These are phyloP conservation scores for Phylloscopus whistleri DNA, from an alignment of 2,113 vertebrate genomes.

Conservation along the genomic window DNA sequence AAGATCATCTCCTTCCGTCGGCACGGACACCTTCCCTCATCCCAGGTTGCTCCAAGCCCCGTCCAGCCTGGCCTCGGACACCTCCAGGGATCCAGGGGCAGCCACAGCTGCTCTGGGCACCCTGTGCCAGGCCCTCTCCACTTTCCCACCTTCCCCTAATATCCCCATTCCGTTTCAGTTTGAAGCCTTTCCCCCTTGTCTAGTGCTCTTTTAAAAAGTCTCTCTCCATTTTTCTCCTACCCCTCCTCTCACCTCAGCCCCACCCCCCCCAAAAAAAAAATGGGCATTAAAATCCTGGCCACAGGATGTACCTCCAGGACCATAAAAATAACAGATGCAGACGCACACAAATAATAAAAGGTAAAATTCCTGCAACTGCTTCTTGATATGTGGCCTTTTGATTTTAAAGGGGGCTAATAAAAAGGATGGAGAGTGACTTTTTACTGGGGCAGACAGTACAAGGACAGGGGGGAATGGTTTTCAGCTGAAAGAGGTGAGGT, in stretches of 20 bases:
- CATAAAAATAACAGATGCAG: not conserved
- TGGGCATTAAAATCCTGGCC: not conserved
- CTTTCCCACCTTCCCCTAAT: fast-evolving
- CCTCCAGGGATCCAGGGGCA: too few species aligned
- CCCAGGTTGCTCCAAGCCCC: not conserved
- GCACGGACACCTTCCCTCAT: not conserved
- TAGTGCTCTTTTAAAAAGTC: too few species aligned
- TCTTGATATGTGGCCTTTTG: not conserved
- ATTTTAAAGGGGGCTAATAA: not conserved
- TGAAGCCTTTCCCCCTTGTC: too few species aligned
- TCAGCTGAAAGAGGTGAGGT: not conserved
- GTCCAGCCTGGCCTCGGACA: too few species aligned
- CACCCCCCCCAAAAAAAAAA: too few species aligned
- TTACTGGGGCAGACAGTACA: not conserved
- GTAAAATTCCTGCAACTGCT: not conserved
- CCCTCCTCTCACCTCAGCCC: too few species aligned
- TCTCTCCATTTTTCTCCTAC: too few species aligned
- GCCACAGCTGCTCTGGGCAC: too few species aligned
- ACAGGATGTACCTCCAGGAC: not conserved
- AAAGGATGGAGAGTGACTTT: not conserved
- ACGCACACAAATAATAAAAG: not conserved
- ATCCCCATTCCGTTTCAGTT: not conserved
- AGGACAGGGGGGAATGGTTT: not conserved
- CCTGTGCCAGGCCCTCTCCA: too few species aligned
- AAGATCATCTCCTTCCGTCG: not conserved